phyloP scores from a whole-genome alignment of 2,113 vertebrate genomes.

The Callipepla californica region DNA sequence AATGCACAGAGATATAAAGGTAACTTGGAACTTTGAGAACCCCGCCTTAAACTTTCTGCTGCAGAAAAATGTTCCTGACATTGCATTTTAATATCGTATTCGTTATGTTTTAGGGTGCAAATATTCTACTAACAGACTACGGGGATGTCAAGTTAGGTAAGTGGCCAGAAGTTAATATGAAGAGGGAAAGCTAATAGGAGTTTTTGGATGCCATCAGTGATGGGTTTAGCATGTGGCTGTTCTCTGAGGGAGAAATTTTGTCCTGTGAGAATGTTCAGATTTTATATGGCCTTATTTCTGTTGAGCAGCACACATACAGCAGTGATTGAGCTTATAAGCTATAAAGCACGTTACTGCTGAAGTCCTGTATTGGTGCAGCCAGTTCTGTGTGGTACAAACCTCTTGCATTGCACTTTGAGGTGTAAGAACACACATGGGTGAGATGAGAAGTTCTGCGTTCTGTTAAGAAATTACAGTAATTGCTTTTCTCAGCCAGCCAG shows the following conservation, averaged over 20 bases:
- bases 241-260: neutral
- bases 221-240: neutral
- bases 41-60: neutral
- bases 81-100: neutral
- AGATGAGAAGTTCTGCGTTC: neutral
- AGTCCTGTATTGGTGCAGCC: neutral
- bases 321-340: neutral
- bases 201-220: neutral
- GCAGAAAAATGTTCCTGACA: neutral
- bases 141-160: constrained; percentile 98
- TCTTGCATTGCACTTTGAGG: neutral
- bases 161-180: constrained; percentile 31
- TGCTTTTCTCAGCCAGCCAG: neutral
- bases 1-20: constrained; percentile 99
- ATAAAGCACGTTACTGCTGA: neutral
- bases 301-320: neutral
- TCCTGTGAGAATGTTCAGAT: neutral
- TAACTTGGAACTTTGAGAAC: constrained; percentile 69
- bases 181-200: neutral
- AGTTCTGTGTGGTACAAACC: neutral
- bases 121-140: constrained; percentile 94
- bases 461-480: accelerated
- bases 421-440: accelerated
- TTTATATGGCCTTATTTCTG: neutral
- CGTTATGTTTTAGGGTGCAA: constrained; percentile 87